These are phyloP conservation scores for Anorthoa munda DNA, from an alignment of 2,888 invertebrate genomes.

Conservation along the genomic window DNA sequence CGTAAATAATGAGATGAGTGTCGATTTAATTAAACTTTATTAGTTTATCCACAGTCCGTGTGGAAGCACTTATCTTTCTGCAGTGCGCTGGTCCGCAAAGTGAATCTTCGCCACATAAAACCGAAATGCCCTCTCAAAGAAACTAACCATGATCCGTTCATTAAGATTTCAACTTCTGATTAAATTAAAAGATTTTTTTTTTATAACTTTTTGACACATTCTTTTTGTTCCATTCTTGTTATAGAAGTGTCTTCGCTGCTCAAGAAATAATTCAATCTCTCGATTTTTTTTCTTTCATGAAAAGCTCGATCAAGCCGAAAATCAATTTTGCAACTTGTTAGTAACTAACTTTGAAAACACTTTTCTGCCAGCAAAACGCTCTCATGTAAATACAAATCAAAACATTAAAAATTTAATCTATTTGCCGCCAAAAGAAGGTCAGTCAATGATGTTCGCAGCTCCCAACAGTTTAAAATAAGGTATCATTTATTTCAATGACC, in stretches of 20 bases:
- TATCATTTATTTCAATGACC: constrained; percentile 69
- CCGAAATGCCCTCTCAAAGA: constrained; percentile 68
- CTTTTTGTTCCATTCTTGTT: constrained; percentile 56
- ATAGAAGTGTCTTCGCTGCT: constrained; percentile 50
- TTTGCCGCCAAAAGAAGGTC: constrained; percentile 21
- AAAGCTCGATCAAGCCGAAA: constrained; percentile 36
- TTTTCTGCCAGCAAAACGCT: background rate
- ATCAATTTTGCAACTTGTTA: constrained; percentile 27
- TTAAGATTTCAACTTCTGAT: constrained; percentile 75
- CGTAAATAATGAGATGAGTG: constrained; percentile 59
- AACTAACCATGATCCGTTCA: constrained; percentile 73
- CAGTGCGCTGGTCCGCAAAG: constrained; percentile 70
- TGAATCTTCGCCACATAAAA: constrained; percentile 77
- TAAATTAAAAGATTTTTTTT: constrained; percentile 70
- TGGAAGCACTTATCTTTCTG: constrained; percentile 75
- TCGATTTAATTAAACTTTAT: constrained; percentile 78
- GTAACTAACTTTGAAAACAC: constrained; percentile 17
- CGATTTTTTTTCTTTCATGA: constrained; percentile 17
- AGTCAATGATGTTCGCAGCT: constrained; percentile 42
- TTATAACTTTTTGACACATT: constrained; percentile 57
- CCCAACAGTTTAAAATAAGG: constrained; percentile 53
- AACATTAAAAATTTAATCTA: background rate
- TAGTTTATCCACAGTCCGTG: constrained; percentile 73
- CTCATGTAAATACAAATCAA: background rate
- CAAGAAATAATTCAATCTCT: constrained; percentile 36